Conservation (phyloP, 2,113 vertebrate species). For the Sturnus vulgaris region DNA sequence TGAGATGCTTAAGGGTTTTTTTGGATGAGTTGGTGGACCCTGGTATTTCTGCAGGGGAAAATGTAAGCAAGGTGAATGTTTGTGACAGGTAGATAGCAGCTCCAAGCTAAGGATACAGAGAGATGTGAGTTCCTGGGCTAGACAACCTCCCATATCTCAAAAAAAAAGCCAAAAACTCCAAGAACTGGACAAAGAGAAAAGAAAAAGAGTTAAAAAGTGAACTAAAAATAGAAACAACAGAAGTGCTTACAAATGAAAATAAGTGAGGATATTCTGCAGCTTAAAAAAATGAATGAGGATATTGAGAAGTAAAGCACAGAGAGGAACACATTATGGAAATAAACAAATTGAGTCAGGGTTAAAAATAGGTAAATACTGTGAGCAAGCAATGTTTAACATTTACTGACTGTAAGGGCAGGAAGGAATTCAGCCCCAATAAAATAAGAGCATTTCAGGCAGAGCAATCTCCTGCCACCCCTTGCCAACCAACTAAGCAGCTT, state of each 20-base stretch:
- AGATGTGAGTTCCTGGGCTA: background rate
- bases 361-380: constrained; percentile 37
- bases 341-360: constrained; percentile 30
- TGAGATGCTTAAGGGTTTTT: background rate
- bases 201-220: background rate
- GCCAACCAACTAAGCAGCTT: background rate
- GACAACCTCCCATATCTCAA: background rate
- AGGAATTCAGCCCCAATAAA: background rate
- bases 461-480: background rate
- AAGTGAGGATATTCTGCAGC: background rate
- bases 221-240: background rate
- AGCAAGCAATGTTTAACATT: background rate
- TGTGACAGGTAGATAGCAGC: background rate
- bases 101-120: background rate
- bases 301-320: background rate
- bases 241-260: constrained; percentile 16
- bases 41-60: background rate
- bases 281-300: background rate
- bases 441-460: background rate
- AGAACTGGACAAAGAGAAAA: background rate
- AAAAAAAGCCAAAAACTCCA: background rate
- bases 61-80: background rate
- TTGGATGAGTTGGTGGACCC: background rate
- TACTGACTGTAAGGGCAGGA: background rate
- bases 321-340: background rate